Conservation (phyloP, 2,888 invertebrate genomes). For the Caenorhabditis uteleia region DNA sequence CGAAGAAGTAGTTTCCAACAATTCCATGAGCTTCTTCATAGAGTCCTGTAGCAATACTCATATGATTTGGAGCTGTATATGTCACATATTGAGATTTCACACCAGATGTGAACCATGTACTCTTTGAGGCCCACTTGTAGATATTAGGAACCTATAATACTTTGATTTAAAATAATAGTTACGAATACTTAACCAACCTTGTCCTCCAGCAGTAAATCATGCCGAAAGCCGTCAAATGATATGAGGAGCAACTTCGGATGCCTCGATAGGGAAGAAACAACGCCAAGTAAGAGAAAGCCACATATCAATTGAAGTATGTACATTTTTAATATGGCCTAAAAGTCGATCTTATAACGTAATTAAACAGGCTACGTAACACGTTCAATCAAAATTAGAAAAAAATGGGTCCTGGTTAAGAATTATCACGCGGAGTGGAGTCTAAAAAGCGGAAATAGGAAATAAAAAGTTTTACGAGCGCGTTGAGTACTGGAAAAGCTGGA, state of each 20-base stretch:
- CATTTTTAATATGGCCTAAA: no score
- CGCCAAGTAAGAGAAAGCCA: no score
- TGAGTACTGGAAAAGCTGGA: no score
- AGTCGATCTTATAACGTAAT: no score
- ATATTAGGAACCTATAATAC: slow-evolving; percentile 45
- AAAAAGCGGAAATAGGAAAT: no score
- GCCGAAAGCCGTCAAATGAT: slow-evolving; percentile 55
- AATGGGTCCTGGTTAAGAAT: no score
- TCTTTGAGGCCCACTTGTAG: slow-evolving; percentile 42
- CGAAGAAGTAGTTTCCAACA: slow-evolving; percentile 55
- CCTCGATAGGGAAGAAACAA: slow-evolving; percentile 19
- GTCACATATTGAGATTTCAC: slow-evolving; percentile 48
- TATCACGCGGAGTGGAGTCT: no score
- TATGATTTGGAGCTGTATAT: slow-evolving; percentile 55
- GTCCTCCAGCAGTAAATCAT: slow-evolving; percentile 50
- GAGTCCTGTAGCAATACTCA: slow-evolving; percentile 52
- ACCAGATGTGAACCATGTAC: slow-evolving; percentile 50
- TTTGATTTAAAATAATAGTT: slow-evolving; percentile 3
- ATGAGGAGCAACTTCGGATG: slow-evolving; percentile 50
- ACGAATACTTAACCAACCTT: slow-evolving; percentile 36
- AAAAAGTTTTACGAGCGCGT: no score
- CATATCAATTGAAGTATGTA: no score
- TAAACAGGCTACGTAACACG: no score
- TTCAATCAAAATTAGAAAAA: no score
- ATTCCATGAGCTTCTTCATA: slow-evolving; percentile 54